phyloP scores from a whole-genome alignment of 2,888 invertebrate genomes.

The Anagyrus pseudococci region DNA sequence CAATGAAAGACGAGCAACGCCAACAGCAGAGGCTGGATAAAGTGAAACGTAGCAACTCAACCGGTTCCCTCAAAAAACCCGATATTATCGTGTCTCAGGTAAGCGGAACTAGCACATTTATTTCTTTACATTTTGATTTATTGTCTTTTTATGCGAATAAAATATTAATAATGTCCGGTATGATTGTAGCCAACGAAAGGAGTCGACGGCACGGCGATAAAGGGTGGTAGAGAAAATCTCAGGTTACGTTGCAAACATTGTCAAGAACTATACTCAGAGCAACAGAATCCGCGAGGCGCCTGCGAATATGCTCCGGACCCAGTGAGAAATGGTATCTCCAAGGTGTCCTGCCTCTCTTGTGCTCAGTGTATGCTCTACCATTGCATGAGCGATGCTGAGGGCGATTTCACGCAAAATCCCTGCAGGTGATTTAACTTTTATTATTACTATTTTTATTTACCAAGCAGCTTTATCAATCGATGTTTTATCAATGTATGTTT shows the following conservation, averaged over 20 bases:
- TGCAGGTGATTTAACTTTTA: conserved; percentile 67
- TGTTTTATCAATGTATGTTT: too few relatives aligned
- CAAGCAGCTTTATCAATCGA: neutral
- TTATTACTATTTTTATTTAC: neutral
- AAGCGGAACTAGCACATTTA: too few relatives aligned
- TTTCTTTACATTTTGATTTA: neutral
- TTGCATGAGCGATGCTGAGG: conserved; percentile 91
- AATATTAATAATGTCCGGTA: neutral
- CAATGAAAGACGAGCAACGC: conserved; percentile 67
- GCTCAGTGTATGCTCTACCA: conserved; percentile 92
- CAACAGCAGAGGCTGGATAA: conserved; percentile 51
- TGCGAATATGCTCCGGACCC: conserved; percentile 89
- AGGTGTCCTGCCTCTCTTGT: conserved; percentile 83
- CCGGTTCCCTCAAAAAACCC: conserved; percentile 65
- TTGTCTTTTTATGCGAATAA: neutral
- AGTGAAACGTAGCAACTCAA: conserved; percentile 54
- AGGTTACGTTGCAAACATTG: conserved; percentile 73
- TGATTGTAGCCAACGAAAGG: conserved; percentile 28
- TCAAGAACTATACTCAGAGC: conserved; percentile 81
- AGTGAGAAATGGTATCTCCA: conserved; percentile 79
- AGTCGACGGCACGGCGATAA: conserved; percentile 9
- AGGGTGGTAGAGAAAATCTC: conserved; percentile 52
- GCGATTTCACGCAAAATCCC: conserved; percentile 84
- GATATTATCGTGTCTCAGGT: conserved; percentile 37
- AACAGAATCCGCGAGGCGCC: conserved; percentile 84